Evolutionary conservation across 2,888 invertebrate genomes (phyloP), one percentile per base, ranked within the genome.

Genomic region (Diaperis boleti): DNA sequence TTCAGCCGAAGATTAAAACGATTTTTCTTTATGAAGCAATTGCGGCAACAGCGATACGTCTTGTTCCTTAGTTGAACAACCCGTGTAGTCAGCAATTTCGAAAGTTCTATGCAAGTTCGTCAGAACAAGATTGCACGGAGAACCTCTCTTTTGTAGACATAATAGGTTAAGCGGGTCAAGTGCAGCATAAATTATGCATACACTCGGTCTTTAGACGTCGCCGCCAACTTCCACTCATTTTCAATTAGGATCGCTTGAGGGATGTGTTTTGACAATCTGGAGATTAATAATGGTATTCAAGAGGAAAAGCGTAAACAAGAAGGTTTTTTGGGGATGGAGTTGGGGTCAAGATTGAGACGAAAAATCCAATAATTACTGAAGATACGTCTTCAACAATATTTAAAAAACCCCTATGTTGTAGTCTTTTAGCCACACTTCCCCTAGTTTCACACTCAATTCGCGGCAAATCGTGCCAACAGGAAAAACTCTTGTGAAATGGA

Each of bases 191-290:
- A 69, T 70, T 70, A 70, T 70, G 63, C 59, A 70, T 67, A 64
- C 62, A 64, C 65, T 62, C 35, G 42, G 55, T 52, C 56, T 64
- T 33, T 52, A 41, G 49, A 60, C 54, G 62, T 39, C 52, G 60
- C 52, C 54, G 54, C 63, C 64, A 61, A 47, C 56, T 59, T 63
- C 56, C 45, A 62, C 64, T 65, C 50, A 59, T 65, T 64, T 71
- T 62, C 72, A 71, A 70, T 70, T 69, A 70, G 56, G 6, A n/a
- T 18, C 59, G 65, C 69, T 69, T 66, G 62, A 17, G 57, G 47
- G 64, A 68, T 66, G 69, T 70, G 67, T 70, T 71, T 68, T 70
- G 68, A 66, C 68, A 69, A 69, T 68, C 67, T 63, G 57, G 56
- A 68, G 65, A 70, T 68, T 70, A 39, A 39, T 39, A 39, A 15